phyloP scores from a whole-genome alignment of 1,140 invertebrate species.

The Drosophila subobscura region DNA sequence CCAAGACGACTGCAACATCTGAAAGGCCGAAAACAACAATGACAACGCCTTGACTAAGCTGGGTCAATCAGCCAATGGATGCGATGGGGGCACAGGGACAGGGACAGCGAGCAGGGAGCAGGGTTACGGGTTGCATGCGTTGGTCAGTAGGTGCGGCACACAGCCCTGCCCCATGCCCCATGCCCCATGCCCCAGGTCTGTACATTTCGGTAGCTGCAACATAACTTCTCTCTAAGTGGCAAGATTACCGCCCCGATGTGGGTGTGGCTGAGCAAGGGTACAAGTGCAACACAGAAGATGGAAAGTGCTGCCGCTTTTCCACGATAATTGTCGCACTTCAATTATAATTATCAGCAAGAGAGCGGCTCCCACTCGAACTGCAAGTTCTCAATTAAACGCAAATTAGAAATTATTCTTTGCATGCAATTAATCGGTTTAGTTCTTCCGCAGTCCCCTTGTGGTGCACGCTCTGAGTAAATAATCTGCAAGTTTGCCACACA shows the following conservation, averaged over 20 bases:
- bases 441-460: too few relatives aligned
- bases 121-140: conserved; percentile 4
- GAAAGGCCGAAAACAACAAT: conserved; percentile 40
- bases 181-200: background rate
- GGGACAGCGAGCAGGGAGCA: background rate
- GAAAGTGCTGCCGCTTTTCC: background rate
- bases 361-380: too few relatives aligned
- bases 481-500: too few relatives aligned
- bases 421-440: too few relatives aligned
- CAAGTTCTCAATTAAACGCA: too few relatives aligned
- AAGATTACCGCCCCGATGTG: background rate
- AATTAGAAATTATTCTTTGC: too few relatives aligned
- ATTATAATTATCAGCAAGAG: too few relatives aligned
- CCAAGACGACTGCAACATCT: conserved; percentile 27
- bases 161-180: conserved; percentile 1
- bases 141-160: conserved; percentile 38
- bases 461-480: too few relatives aligned
- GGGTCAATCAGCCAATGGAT: conserved; percentile 50
- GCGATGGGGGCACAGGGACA: background rate
- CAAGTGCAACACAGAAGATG: background rate
- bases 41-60: conserved; percentile 42
- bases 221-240: conserved; percentile 24
- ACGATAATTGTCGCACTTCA: too few relatives aligned
- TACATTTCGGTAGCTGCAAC: conserved; percentile 20
- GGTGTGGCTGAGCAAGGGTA: background rate